Evolutionary conservation across 2,113 vertebrate genomes (phyloP).

Genomic region (Dendropsophus ebraccatus): DNA sequence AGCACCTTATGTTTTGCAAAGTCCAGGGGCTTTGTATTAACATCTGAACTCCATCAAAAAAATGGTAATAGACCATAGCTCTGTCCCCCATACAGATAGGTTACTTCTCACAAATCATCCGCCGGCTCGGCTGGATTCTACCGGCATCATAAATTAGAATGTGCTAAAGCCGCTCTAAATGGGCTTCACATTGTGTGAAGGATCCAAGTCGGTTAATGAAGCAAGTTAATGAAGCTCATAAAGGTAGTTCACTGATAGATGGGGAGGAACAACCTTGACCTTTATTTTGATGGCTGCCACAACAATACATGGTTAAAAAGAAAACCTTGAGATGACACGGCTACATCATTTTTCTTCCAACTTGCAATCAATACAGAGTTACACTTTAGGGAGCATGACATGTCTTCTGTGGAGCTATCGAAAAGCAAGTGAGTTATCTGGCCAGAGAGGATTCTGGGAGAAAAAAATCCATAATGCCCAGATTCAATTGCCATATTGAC

Average conservation of each 20-base stretch:
- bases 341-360: conserved; percentile 48
- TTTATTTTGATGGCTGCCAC: conserved; percentile 49
- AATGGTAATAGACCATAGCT: conserved; percentile 47
- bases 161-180: conserved; percentile 52
- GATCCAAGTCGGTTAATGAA: conserved; percentile 58
- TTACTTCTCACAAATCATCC: conserved; percentile 49
- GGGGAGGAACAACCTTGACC: conserved; percentile 52
- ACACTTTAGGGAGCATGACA: conserved; percentile 42
- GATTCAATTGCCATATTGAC: conserved; percentile 39
- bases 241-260: conserved; percentile 51
- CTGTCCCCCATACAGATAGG: conserved; percentile 37
- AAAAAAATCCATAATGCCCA: conserved; percentile 33
- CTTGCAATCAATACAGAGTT: conserved; percentile 49
- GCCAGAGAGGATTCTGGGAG: conserved; percentile 33
- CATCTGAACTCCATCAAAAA: conserved; percentile 60
- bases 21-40: conserved; percentile 56
- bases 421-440: conserved; percentile 13
- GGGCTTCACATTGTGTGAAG: conserved; percentile 53
- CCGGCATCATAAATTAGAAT: conserved; percentile 54
- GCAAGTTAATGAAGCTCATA: conserved; percentile 58
- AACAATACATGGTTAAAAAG: conserved; percentile 25
- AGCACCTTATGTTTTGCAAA: conserved; percentile 55
- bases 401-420: conserved; percentile 26
- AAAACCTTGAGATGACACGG: conserved; percentile 47
- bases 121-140: conserved; percentile 35